Evolutionary conservation across 2,113 vertebrate species (phyloP), one percentile per base, ranked within the genome.

Genomic region (Uropsilus gracilis): DNA sequence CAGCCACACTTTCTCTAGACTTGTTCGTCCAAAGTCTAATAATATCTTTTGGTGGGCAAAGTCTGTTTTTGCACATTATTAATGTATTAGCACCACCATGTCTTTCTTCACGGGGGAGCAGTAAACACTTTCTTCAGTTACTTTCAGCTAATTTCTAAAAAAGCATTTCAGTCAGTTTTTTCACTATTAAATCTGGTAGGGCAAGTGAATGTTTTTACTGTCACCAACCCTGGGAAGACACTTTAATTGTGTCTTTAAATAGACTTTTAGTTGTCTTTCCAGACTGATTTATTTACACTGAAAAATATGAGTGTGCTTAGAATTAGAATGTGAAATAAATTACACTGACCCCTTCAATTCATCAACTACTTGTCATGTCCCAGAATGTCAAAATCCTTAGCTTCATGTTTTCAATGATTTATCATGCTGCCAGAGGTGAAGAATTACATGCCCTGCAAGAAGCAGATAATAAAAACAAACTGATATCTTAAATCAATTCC

Each of bases 301-400:
- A n/a, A 66, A 90, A 92, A 91, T 72, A 0, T 5, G 34, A 17
- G n/a, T 85, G 39, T 48, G 32, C 16, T 64, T 88, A 30, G 50
- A 90, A n/a, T 53, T 89, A 71, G 4, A 10, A 7, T 77, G 4
- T 69, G 69, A 53, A 72, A 32, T 90, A 94, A 95, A 91, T 53
- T 71, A 63, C 64, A 82, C 20, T 78, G 55, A 86, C 1, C 50
- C 50, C 32, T 88, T 17, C 24, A 73, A 8, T 32, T 96, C 86
- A 93, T 71, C 66, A 84, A 88, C 82, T 94, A n/a, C n/a, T n/a
- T n/a, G n/a, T n/a, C n/a, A 94, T 84, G 30, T 48, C 24, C 34
- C 46, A n/a, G 80, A 95, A 94, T 95, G 61, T 75, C 89, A 61
- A 94, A 97, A 55, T n/a, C n/a, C 94, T 97, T 12, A 48, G 4